These are phyloP conservation scores for Trematomus loennbergii DNA, from an alignment of 2,113 vertebrate genomes.

Conservation along the genomic window DNA sequence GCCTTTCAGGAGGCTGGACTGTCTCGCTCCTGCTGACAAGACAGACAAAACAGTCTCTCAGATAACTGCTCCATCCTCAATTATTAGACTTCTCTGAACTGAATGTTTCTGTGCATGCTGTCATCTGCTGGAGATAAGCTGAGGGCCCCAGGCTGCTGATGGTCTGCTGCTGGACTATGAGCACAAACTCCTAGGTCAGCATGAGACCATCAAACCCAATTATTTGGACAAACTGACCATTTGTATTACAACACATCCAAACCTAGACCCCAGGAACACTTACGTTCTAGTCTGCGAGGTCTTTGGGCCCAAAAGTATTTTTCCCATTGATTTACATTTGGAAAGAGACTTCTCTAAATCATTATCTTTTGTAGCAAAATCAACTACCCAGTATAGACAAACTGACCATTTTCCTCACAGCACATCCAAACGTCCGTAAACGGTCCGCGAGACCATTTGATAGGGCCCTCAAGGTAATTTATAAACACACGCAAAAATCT, in stretches of 20 bases:
- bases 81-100: slow-evolving; percentile 72
- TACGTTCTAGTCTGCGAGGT: too few relatives aligned
- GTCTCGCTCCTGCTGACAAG: slow-evolving; percentile 72
- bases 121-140: slow-evolving; percentile 64
- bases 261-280: too few relatives aligned
- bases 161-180: slow-evolving; percentile 52
- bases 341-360: too few relatives aligned
- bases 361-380: too few relatives aligned
- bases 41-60: slow-evolving; percentile 70
- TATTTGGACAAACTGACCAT: background rate
- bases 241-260: too few relatives aligned
- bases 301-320: too few relatives aligned
- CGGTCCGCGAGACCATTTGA: too few relatives aligned
- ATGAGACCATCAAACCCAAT: slow-evolving; percentile 31
- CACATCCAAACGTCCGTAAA: too few relatives aligned
- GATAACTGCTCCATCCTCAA: slow-evolving; percentile 74
- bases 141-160: background rate
- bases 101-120: slow-evolving; percentile 57
- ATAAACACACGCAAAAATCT: too few relatives aligned
- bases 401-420: too few relatives aligned
- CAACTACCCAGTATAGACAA: background rate
- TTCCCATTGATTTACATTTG: too few relatives aligned
- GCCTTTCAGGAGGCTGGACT: slow-evolving; percentile 70
- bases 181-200: slow-evolving; percentile 46
- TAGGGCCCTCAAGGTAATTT: too few relatives aligned